Percentiles rank a stretch among this genome's conserved stretches.
phyloP scores from a whole-genome alignment of 1,140 invertebrate genomes.

The Zaprionus vittiger region DNA sequence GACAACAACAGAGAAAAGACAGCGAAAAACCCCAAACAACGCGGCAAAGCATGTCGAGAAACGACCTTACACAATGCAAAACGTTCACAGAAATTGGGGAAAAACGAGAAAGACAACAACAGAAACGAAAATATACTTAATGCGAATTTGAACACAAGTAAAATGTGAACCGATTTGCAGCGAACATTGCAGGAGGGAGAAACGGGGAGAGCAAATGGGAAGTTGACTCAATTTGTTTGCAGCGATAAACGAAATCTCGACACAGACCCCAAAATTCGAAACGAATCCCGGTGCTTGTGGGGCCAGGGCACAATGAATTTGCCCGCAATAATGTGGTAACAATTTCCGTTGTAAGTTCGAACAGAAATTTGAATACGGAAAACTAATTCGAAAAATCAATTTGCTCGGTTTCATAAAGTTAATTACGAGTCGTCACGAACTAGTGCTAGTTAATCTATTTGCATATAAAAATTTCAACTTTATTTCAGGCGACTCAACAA shows the following conservation, averaged over 20 bases:
- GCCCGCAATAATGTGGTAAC: constrained; percentile 6
- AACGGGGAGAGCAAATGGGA: not conserved
- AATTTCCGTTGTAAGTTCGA: constrained; percentile 4
- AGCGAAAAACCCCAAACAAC: constrained; percentile 14
- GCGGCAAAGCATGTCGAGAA: constrained; percentile 31
- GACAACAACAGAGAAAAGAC: constrained; percentile 13
- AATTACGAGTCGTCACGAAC: not conserved
- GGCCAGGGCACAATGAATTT: not conserved
- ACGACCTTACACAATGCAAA: constrained; percentile 60
- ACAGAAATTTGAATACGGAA: not conserved
- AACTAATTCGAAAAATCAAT: not conserved
- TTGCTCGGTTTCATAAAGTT: not conserved
- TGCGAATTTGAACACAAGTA: constrained; percentile 21
- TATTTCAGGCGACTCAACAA: not conserved
- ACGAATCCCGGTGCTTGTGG: not conserved
- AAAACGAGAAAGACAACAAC: constrained; percentile 34
- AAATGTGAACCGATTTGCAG: constrained; percentile 30
- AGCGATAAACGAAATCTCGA: constrained; percentile 13
- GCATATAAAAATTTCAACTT: no score
- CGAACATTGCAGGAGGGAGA: not conserved
- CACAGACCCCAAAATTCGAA: not conserved
- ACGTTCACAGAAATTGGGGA: constrained; percentile 43
- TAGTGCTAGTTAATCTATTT: not conserved
- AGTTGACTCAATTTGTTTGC: constrained; percentile 12
- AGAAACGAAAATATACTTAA: constrained; percentile 33